Conservation (phyloP, 35 echinoderm and acorn worm species). For the Ophiothrix spiculata region DNA sequence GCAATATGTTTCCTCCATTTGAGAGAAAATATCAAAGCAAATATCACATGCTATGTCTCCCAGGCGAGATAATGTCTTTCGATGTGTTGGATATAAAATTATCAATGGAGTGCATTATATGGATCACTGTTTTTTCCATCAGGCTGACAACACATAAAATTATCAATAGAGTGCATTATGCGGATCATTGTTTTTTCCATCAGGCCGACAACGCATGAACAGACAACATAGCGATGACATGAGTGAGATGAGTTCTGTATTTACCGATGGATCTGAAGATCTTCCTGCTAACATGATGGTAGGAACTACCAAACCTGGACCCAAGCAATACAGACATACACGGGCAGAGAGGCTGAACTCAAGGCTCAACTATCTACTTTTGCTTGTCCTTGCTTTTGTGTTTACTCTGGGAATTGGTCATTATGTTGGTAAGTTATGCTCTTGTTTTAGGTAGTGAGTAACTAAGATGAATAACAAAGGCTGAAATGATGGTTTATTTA, state of each 20-base stretch:
- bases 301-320: constrained; percentile 42
- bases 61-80: too few species aligned
- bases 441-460: too few species aligned
- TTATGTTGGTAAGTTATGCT: constrained; percentile 71
- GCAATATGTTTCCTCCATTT: too few species aligned
- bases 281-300: constrained; percentile 85
- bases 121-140: too few species aligned
- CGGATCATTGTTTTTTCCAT: constrained; percentile 69
- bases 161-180: constrained; percentile 51
- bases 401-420: constrained; percentile 81
- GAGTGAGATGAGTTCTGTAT: constrained; percentile 40
- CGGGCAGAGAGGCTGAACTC: constrained; percentile 75
- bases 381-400: constrained; percentile 62
- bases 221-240: constrained; percentile 43
- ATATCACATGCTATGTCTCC: too few species aligned
- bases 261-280: constrained; percentile 50
- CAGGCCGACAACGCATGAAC: constrained; percentile 10
- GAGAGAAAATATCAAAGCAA: too few species aligned
- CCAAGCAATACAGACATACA: constrained; percentile 68
- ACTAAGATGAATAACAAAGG: too few species aligned
- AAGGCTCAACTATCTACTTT: constrained; percentile 48
- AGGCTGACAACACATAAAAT: constrained; percentile 13
- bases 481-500: not conserved
- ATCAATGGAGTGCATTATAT: too few species aligned
- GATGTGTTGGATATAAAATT: too few species aligned